Percentiles rank a stretch among this genome's conserved stretches.
phyloP scores from a whole-genome alignment of 1,140 invertebrate genomes.

The Halictus rubicundus region DNA sequence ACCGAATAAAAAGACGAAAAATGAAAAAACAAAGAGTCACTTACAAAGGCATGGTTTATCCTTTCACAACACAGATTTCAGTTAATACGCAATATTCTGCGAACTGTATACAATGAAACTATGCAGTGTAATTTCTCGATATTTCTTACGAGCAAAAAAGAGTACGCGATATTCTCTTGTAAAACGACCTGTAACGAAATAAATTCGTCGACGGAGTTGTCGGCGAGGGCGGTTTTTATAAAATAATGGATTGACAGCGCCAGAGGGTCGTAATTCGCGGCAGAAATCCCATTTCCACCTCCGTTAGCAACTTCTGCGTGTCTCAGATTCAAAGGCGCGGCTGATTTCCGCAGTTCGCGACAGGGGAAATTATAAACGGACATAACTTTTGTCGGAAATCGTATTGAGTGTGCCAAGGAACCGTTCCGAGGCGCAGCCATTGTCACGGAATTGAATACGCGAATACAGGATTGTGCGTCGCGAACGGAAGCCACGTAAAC shows the following conservation, averaged over 20 bases:
- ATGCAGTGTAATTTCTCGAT: too few relatives aligned
- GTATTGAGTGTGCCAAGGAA: constrained; percentile 1
- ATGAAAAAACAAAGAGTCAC: too few relatives aligned
- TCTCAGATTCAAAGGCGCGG: not conserved
- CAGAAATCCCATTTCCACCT: not conserved
- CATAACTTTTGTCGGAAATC: constrained; percentile 32
- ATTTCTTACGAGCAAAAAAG: too few relatives aligned
- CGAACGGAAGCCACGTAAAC: constrained; percentile 54
- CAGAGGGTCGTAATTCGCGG: not conserved
- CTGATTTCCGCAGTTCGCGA: not conserved
- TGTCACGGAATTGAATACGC: constrained; percentile 66
- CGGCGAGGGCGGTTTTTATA: not conserved
- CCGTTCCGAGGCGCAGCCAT: constrained; percentile 9
- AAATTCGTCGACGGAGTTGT: not conserved
- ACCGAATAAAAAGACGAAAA: too few relatives aligned
- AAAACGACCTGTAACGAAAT: not conserved
- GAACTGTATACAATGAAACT: too few relatives aligned
- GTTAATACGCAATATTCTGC: not conserved
- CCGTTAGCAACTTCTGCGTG: not conserved
- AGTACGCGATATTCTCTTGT: too few relatives aligned
- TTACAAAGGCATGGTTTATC: too few relatives aligned
- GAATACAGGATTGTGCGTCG: constrained; percentile 58
- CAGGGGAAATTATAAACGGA: not conserved
- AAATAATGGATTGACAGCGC: not conserved
- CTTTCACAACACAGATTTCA: not conserved